Base-by-base conservation (phyloP, 2,888 invertebrate species). In the Gibbula magus region DNA sequence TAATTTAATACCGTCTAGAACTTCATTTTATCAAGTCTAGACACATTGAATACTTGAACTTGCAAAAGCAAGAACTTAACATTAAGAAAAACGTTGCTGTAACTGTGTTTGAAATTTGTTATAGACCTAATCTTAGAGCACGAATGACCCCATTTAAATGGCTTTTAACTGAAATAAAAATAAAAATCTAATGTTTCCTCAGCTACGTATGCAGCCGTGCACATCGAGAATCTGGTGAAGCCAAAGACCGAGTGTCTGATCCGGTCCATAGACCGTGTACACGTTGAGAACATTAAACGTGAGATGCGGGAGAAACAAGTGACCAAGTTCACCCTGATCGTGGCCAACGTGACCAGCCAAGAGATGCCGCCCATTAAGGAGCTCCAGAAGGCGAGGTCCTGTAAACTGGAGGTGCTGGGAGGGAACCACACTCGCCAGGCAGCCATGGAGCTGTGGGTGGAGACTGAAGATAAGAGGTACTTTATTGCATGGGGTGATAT, bases 351-450 rank as follows among this genome's bases (percentile, higher is more conserved):
- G n/a, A 3, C 70, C 39, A 35, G 35, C 10, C 18, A 32, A 10
- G 70, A 70, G n/a, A 70, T 70, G 70, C 70, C 70, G 20, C 70
- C 70, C 20, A 70, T 70, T 39, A 70, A 70, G 70, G 70, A 70
- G 20, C 70, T 70, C 8, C 70, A 70, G 70, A 70, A 70, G 35
- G 70, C 70, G 2, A 32, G 70, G 20, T 70, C 70, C 39, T 70
- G 70, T n/a, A 29, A 39, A 10, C 39, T 70, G 39, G 70, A 70
- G n/a, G 70, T 70, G 1, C 39, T 70, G 70, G 70, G 70, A 18
- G 70, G 70, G n/a, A 70, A 70, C 70, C 70, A 70, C 39, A 70
- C 70, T 35, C 35, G 70, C 3, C 70, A 70, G 70, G 70, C 70
- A 4, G 70, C 70, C 70, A 70, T 70, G 70, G 70, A 70, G 20